These are phyloP conservation scores for Origma solitaria DNA, from an alignment of 2,113 vertebrate species.

Conservation along the genomic window DNA sequence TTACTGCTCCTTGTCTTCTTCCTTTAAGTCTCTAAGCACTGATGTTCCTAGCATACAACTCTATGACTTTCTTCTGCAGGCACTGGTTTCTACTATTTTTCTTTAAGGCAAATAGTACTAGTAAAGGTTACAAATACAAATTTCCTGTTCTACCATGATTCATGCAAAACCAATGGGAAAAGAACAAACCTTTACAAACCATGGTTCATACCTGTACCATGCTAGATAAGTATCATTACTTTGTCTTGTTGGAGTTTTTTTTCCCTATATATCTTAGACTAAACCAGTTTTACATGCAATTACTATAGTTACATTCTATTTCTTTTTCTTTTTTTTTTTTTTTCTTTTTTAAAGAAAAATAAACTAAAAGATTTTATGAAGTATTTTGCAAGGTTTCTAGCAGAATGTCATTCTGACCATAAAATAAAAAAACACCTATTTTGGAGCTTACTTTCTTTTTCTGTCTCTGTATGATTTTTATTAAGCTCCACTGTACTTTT, in stretches of 20 bases:
- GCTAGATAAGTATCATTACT: not conserved
- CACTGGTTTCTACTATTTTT: not conserved
- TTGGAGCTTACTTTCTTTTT: not conserved
- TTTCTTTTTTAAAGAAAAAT: not conserved
- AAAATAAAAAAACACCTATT: not conserved
- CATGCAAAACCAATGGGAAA: not conserved
- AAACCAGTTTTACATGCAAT: not conserved
- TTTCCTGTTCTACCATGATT: not conserved
- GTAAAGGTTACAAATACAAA: not conserved
- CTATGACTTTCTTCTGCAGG: not conserved
- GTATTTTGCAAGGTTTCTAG: not conserved
- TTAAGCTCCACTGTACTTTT: not conserved
- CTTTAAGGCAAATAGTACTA: not conserved
- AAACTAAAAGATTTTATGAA: not conserved
- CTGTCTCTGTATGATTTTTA: not conserved
- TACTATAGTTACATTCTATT: not conserved
- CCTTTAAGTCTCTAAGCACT: not conserved
- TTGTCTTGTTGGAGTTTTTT: not conserved
- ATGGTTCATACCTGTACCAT: not conserved
- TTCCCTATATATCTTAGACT: not conserved
- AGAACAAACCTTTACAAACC: not conserved
- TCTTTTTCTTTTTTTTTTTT: not conserved
- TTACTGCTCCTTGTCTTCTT: not conserved
- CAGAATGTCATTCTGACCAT: not conserved
- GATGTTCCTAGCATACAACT: not conserved